Conservation (phyloP, 2,888 invertebrate species). For the Patella caerulea region DNA sequence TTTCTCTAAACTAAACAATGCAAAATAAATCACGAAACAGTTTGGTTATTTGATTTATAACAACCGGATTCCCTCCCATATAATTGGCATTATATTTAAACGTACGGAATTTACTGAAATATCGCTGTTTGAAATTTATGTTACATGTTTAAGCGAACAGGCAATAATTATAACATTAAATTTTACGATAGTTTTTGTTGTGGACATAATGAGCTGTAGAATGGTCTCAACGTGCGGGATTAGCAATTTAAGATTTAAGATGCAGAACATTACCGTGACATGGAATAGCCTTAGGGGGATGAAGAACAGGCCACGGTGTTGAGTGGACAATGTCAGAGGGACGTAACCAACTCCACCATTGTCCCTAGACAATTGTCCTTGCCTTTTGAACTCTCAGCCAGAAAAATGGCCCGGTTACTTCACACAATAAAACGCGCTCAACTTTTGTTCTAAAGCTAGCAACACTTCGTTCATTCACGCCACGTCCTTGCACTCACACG, state of each 20-base stretch:
- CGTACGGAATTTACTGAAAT: not conserved
- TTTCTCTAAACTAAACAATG: too few relatives aligned
- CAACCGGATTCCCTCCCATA: not conserved
- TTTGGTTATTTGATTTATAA: too few relatives aligned
- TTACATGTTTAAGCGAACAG: not conserved
- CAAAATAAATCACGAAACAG: too few relatives aligned
- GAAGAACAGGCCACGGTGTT: not conserved
- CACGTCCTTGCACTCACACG: not conserved
- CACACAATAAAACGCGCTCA: not conserved
- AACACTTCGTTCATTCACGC: not conserved
- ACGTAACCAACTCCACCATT: slow-evolving; percentile 2
- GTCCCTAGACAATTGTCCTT: not conserved
- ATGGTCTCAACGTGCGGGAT: not conserved
- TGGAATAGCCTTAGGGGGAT: not conserved
- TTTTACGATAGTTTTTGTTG: not conserved
- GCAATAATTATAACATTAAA: not conserved
- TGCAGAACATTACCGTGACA: slow-evolving; percentile 3
- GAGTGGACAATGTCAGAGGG: not conserved
- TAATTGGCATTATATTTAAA: not conserved
- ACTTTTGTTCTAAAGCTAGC: slow-evolving; percentile 1
- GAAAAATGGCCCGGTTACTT: slow-evolving; percentile 2
- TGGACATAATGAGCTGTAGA: not conserved
- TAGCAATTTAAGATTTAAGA: not conserved
- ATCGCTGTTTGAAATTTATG: not conserved
- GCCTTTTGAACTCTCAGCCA: slow-evolving; percentile 7